Conservation (phyloP, 1,140 invertebrate species). For the Diprion similis region DNA sequence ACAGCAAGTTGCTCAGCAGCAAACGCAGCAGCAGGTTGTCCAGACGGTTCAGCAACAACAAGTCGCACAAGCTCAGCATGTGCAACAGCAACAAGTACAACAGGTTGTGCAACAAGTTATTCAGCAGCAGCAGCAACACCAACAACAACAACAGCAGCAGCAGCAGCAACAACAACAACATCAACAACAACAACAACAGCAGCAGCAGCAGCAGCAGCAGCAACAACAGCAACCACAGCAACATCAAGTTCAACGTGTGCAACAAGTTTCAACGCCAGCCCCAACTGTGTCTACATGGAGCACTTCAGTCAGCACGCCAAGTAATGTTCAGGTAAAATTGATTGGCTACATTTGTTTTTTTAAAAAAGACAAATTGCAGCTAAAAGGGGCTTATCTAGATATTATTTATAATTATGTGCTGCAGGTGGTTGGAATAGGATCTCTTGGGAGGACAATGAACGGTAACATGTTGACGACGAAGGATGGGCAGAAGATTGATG, state of each 20-base stretch:
- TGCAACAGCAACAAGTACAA: conserved; percentile 45
- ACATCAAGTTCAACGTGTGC: conserved; percentile 52
- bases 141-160: conserved; percentile 36
- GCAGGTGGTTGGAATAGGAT: conserved; percentile 55
- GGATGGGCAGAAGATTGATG: conserved; percentile 59
- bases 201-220: conserved; percentile 59
- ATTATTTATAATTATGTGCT: conserved; percentile 16
- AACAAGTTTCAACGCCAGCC: conserved; percentile 50
- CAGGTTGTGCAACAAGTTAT: conserved; percentile 37
- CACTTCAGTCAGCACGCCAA: conserved; percentile 49
- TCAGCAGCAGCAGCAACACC: conserved; percentile 39
- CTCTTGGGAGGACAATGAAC: conserved; percentile 43
- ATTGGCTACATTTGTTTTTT: background rate
- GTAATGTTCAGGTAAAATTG: conserved; percentile 53
- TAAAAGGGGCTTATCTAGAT: background rate
- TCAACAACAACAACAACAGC: conserved; percentile 39
- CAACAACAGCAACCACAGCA: conserved; percentile 55
- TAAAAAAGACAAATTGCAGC: background rate
- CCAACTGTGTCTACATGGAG: conserved; percentile 56
- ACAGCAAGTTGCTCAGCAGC: conserved; percentile 40
- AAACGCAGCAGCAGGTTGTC: conserved; percentile 25
- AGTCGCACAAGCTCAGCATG: conserved; percentile 48
- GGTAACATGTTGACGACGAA: conserved; percentile 54
- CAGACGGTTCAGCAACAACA: conserved; percentile 29
- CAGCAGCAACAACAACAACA: conserved; percentile 41